Evolutionary conservation across 1,140 invertebrate genomes (phyloP).

Genomic region (Coelopa frigida): DNA sequence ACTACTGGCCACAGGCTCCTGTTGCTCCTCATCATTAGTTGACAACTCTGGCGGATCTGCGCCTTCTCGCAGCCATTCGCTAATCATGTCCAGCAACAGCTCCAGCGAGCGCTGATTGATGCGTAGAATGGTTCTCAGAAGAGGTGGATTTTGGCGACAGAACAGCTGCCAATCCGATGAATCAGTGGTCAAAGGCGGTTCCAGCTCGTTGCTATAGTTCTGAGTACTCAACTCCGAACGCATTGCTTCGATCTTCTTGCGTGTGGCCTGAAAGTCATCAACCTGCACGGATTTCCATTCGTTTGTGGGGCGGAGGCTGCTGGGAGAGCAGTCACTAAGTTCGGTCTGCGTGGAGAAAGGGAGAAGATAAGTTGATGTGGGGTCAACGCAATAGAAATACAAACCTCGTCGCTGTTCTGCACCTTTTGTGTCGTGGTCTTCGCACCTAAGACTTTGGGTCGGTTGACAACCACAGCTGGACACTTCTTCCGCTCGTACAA

Average conservation of each 20-base stretch:
- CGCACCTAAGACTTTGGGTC: slow-evolving; percentile 13
- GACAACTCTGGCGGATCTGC: not conserved
- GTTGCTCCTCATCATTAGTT: not conserved
- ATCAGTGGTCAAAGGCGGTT: slow-evolving; percentile 30
- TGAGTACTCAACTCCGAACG: slow-evolving; percentile 21
- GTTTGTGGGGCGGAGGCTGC: slow-evolving; percentile 24
- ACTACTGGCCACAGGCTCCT: slow-evolving; percentile 7
- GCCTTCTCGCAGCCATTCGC: slow-evolving; percentile 27
- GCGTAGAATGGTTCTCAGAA: slow-evolving; percentile 27
- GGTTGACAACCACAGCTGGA: slow-evolving; percentile 34
- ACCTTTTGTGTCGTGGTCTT: not conserved
- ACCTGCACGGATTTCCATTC: slow-evolving; percentile 33
- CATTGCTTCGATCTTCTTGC: slow-evolving; percentile 18
- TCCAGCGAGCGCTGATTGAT: slow-evolving; percentile 31
- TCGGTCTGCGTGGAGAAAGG: not conserved
- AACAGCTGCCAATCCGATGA: slow-evolving; percentile 26
- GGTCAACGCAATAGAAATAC: not conserved
- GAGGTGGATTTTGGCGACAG: slow-evolving; percentile 25
- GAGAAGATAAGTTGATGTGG: not conserved
- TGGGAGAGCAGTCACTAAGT: not conserved
- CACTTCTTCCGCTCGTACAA: slow-evolving; percentile 35
- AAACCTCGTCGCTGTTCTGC: not conserved
- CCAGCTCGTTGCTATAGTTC: slow-evolving; percentile 24
- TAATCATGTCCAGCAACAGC: slow-evolving; percentile 25
- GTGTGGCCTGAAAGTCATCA: slow-evolving; percentile 22